Evolutionary conservation across 2,797 vertebrate species (phyloP).

Genomic region (Myoxocephalus aenaeus): DNA sequence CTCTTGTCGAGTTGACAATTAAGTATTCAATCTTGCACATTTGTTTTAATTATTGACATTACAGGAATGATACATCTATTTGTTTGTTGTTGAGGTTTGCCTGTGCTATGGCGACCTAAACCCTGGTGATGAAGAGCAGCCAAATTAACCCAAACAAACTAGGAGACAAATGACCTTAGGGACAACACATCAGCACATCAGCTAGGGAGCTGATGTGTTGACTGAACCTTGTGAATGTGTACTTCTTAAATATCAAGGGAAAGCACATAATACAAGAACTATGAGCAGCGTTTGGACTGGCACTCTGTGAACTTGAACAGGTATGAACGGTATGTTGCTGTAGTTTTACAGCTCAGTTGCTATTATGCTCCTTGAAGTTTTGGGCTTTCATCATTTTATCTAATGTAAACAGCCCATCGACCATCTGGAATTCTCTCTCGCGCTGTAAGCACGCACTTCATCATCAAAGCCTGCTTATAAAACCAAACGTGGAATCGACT

Average conservation of each 20-base stretch:
- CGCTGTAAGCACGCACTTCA: background rate
- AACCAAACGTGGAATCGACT: constrained; percentile 20
- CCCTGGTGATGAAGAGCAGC: background rate
- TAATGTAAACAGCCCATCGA: background rate
- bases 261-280: constrained; percentile 17
- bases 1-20: background rate
- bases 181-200: too few species aligned
- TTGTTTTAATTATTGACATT: background rate
- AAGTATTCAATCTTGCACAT: background rate
- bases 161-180: background rate
- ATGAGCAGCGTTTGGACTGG: constrained; percentile 8
- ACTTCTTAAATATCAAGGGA: background rate
- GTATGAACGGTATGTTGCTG: constrained; percentile 24
- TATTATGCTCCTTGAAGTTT: background rate
- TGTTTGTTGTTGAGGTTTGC: background rate
- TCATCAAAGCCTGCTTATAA: constrained; percentile 15
- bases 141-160: background rate
- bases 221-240: background rate
- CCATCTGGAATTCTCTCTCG: constrained; percentile 14
- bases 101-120: background rate
- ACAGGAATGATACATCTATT: background rate
- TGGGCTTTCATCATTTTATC: constrained; percentile 1
- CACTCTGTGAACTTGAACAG: constrained; percentile 17
- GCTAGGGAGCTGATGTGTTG: background rate
- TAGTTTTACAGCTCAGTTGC: constrained; percentile 1